Evolutionary conservation across 1,140 invertebrate species (phyloP).

Genomic region (Venustaconcha ellipsiformis): DNA sequence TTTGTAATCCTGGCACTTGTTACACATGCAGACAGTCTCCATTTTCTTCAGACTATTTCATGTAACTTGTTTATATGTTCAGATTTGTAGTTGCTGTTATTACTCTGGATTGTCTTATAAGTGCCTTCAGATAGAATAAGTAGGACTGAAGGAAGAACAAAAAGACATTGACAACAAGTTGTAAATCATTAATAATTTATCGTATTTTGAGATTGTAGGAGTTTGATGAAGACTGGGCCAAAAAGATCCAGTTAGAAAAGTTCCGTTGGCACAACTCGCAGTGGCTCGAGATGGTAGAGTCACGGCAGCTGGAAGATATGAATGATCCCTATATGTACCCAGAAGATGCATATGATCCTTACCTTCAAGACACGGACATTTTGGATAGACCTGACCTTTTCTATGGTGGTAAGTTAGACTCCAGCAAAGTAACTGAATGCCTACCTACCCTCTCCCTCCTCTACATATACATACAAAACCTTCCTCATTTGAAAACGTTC

Average conservation of each 20-base stretch:
- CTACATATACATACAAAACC: too few relatives aligned
- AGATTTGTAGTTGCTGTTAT: too few relatives aligned
- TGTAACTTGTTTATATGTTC: too few relatives aligned
- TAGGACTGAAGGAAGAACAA: neutral
- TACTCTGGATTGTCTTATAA: too few relatives aligned
- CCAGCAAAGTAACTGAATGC: neutral
- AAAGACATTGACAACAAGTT: too few relatives aligned
- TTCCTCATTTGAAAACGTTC: too few relatives aligned
- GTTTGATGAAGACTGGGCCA: slow-evolving; percentile 90
- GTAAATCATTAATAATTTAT: too few relatives aligned
- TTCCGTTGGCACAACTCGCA: slow-evolving; percentile 97
- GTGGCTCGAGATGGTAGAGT: slow-evolving; percentile 95
- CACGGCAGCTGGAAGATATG: slow-evolving; percentile 60
- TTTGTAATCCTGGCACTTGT: too few relatives aligned
- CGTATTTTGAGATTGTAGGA: slow-evolving; percentile 72
- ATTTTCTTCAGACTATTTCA: too few relatives aligned
- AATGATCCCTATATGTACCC: slow-evolving; percentile 61
- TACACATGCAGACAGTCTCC: too few relatives aligned
- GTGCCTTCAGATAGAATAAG: neutral
- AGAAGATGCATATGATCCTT: slow-evolving; percentile 60
- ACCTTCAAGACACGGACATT: slow-evolving; percentile 66
- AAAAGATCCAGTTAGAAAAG: slow-evolving; percentile 92
- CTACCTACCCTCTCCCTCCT: too few relatives aligned
- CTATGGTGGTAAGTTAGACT: slow-evolving; percentile 54
- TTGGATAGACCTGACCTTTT: slow-evolving; percentile 66